phyloP scores from a whole-genome alignment of 2,113 vertebrate species.

The Morone chrysops region DNA sequence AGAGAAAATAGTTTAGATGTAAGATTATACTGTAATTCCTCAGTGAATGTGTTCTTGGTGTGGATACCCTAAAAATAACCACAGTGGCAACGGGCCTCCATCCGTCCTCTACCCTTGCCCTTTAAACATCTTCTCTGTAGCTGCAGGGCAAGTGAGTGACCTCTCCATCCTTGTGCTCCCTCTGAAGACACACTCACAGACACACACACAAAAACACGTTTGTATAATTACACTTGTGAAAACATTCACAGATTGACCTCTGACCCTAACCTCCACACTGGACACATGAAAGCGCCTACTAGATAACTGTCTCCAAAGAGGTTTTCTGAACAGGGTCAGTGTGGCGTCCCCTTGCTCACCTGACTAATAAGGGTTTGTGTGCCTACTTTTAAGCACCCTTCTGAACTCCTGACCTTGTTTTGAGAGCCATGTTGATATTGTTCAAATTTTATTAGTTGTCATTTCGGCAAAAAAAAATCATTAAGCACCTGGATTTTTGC shows the following conservation, averaged over 20 bases:
- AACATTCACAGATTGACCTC: conserved; percentile 53
- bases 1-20: neutral
- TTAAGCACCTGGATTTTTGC: neutral
- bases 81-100: conserved; percentile 8
- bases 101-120: conserved; percentile 48
- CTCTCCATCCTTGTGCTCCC: conserved; percentile 43
- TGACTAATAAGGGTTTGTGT: neutral
- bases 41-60: conserved; percentile 1
- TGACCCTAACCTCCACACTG: conserved; percentile 41
- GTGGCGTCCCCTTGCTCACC: neutral
- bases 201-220: conserved; percentile 24
- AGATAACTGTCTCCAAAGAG: conserved; percentile 16
- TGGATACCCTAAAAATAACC: conserved; percentile 42
- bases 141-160: conserved; percentile 50
- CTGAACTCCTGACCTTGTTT: neutral
- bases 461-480: neutral
- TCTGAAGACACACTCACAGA: conserved; percentile 44
- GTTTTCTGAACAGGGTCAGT: conserved; percentile 23
- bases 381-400: neutral
- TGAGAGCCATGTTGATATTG: neutral
- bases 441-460: neutral
- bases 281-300: neutral
- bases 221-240: conserved; percentile 56
- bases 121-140: conserved; percentile 43
- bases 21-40: conserved; percentile 24